Evolutionary conservation across 1,140 invertebrate genomes (phyloP).

Genomic region (Myzus persicae): DNA sequence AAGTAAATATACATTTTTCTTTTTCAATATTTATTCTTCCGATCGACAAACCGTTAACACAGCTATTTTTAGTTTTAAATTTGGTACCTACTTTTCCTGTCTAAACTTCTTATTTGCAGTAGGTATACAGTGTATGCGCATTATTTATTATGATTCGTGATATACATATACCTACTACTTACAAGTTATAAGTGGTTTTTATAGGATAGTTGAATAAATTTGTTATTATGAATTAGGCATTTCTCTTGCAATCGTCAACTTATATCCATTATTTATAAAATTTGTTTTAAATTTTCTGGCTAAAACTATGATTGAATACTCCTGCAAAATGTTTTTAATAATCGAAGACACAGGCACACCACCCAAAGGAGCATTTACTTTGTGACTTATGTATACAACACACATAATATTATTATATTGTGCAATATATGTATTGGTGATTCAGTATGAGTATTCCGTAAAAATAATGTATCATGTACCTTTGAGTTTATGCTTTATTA

Average conservation of each 20-base stretch:
- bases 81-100: not conserved
- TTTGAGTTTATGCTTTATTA: too few species aligned
- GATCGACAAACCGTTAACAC: not conserved
- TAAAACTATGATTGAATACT: not conserved
- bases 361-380: not conserved
- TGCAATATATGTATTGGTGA: not conserved
- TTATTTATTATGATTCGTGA: not conserved
- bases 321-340: not conserved
- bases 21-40: not conserved
- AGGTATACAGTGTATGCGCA: too few species aligned
- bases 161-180: not conserved
- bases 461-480: too few species aligned
- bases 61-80: not conserved
- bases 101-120: not conserved
- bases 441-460: not conserved
- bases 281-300: not conserved
- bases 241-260: not conserved
- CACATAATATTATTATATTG: not conserved
- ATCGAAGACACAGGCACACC: not conserved
- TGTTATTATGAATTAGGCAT: not conserved
- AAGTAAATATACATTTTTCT: not conserved
- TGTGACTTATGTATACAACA: not conserved
- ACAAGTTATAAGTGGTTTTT: not conserved
- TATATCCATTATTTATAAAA: not conserved
- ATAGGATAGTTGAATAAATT: not conserved